Conservation (phyloP, 2,888 invertebrate species). For the Andrena dorsata region DNA sequence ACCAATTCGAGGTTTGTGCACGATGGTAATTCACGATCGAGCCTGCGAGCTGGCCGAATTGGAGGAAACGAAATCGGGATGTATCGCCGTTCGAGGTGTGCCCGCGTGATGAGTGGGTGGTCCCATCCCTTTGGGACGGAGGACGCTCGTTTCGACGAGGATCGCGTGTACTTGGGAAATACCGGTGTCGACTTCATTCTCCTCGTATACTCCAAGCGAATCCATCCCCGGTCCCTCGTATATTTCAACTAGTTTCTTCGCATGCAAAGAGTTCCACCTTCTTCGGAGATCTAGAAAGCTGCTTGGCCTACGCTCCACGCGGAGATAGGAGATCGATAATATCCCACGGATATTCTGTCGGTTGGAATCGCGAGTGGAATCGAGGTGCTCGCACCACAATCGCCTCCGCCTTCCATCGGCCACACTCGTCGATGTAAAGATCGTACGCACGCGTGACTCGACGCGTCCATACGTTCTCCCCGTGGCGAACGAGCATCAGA, state of each 20-base stretch:
- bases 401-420: not conserved
- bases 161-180: not conserved
- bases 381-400: not conserved
- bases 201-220: too few relatives aligned
- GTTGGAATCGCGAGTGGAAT: not conserved
- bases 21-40: constrained; percentile 78
- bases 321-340: not conserved
- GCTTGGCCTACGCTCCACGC: too few relatives aligned
- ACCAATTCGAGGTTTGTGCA: constrained; percentile 73
- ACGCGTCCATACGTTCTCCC: constrained; percentile 40
- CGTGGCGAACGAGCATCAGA: constrained; percentile 19
- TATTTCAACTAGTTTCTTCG: too few relatives aligned
- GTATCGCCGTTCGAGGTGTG: constrained; percentile 37
- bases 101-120: constrained; percentile 25
- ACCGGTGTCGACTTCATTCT: not conserved
- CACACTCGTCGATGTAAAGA: not conserved
- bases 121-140: not conserved
- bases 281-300: too few relatives aligned
- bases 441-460: constrained; percentile 36
- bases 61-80: constrained; percentile 51
- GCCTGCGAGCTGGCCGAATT: constrained; percentile 61
- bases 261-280: too few relatives aligned
- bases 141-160: not conserved
- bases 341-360: not conserved
- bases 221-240: too few relatives aligned